Conservation (phyloP, 1,140 invertebrate species). For the Bombus balteatus region DNA sequence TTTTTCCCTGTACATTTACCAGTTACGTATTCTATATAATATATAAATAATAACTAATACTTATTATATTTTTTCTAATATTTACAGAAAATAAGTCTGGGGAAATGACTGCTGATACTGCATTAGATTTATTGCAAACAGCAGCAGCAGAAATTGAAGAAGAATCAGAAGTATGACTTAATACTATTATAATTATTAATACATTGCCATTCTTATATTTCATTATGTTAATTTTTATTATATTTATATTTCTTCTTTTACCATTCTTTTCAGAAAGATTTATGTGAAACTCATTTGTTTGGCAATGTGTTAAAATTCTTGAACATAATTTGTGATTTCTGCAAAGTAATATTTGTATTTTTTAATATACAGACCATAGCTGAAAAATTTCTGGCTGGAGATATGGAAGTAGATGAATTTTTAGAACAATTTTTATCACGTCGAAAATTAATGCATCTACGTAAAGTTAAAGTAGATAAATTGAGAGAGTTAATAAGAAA, state of each 20-base stretch:
- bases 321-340: not conserved
- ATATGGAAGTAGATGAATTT: slow-evolving; percentile 90
- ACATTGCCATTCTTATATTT: not conserved
- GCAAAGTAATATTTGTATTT: slow-evolving; percentile 3
- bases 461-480: slow-evolving; percentile 93
- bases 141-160: slow-evolving; percentile 94
- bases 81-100: slow-evolving; percentile 86
- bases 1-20: not conserved
- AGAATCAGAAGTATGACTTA: slow-evolving; percentile 88
- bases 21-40: not conserved
- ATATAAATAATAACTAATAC: not conserved
- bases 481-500: slow-evolving; percentile 89
- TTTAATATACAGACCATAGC: slow-evolving; percentile 83
- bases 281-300: not conserved
- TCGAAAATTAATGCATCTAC: slow-evolving; percentile 90
- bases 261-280: not conserved
- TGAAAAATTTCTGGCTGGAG: slow-evolving; percentile 89
- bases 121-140: slow-evolving; percentile 92
- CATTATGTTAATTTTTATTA: not conserved
- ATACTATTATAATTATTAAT: slow-evolving; percentile 29
- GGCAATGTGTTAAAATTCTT: slow-evolving; percentile 22
- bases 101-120: slow-evolving; percentile 90
- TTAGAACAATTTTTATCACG: slow-evolving; percentile 89
- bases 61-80: slow-evolving; percentile 3
- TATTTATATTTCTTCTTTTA: not conserved